Conservation (phyloP, 2,888 invertebrate genomes). For the Xanthorhoe designata region DNA sequence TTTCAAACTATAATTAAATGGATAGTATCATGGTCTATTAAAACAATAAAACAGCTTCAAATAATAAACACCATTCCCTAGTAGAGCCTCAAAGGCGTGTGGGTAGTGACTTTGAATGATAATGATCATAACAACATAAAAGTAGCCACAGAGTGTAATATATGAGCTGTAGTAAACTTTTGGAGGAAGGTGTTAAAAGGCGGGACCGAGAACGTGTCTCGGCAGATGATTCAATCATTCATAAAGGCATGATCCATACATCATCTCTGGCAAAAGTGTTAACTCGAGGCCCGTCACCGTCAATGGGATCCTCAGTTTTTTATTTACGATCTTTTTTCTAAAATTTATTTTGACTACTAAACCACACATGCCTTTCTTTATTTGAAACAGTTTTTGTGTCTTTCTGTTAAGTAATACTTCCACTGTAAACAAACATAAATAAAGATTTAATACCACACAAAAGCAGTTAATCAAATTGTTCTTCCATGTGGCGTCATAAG, state of each 20-base stretch:
- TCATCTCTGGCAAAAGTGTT: conserved; percentile 81
- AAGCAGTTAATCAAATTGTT: conserved; percentile 28
- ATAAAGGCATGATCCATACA: conserved; percentile 80
- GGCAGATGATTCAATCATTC: conserved; percentile 84
- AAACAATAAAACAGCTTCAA: conserved; percentile 51
- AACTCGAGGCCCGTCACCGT: conserved; percentile 64
- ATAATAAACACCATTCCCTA: conserved; percentile 53
- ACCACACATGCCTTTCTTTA: conserved; percentile 52
- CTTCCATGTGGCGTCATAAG: conserved; percentile 27
- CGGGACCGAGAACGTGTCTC: conserved; percentile 76
- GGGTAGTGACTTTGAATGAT: conserved; percentile 81
- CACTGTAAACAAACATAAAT: conserved; percentile 49
- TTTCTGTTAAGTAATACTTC: conserved; percentile 44
- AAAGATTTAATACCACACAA: conserved; percentile 40
- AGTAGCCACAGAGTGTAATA: conserved; percentile 79
- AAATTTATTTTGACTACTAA: conserved; percentile 61
- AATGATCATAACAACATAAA: conserved; percentile 83
- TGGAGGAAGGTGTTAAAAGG: conserved; percentile 84
- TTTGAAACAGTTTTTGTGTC: conserved; percentile 48
- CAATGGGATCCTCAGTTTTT: conserved; percentile 68
- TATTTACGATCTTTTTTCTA: conserved; percentile 61
- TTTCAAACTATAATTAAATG: neutral
- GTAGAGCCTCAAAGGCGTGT: conserved; percentile 63
- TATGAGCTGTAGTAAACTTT: conserved; percentile 81
- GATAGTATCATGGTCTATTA: conserved; percentile 13